Base-by-base conservation (phyloP, 35 echinoderm and acorn worm genomes). In the Apostichopus parvimensis region DNA sequence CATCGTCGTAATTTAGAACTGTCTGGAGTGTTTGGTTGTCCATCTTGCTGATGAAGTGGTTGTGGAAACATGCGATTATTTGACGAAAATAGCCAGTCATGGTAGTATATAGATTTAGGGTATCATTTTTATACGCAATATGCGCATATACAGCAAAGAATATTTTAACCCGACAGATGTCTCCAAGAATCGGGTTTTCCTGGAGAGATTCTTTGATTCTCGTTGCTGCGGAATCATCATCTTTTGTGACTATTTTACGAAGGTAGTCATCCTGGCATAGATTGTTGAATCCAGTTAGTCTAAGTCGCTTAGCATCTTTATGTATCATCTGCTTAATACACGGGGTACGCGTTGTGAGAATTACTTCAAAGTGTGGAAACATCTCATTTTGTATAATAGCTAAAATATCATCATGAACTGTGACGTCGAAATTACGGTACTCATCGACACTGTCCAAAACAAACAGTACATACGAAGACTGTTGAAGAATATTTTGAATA, bases 381-480 rank as follows among this genome's bases (percentile, higher is more conserved):
- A 83, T 83, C 11, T 20, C 56, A 9, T 83, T 83, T 56, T 56
- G 12, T 13, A 83, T 83, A 8, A 83, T 9, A 21, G 8, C 45
- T 6, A 56, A 56, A 15, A 83, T 15, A 9, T 83, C 28, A 6
- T 54, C 12, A 12, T 56, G 55, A 56, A 8, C 11, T 83, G 8
- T 56, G 1, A 34, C 5, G 53, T 54, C 28, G 13, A 6, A 56
- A 11, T 12, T 21, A 54, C 53, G 80, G 15, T 57, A 83, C 17
- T 83, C 80, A 83, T 83, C 80, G 20, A 13, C 53, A 17, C 80
- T 53, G 17, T 83, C 80, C 4, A 83, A 56, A 8, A 83, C 54
- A 56, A 83, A 83, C 13, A 83, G 11, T 10, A 83, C n/a, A n/a
- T n/a, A n/a, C n/a, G n/a, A n/a, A n/a, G n/a, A n/a, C n/a, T n/a